phyloP scores from a whole-genome alignment of 2,797 vertebrate genomes.

The Vespertilio murinus region DNA sequence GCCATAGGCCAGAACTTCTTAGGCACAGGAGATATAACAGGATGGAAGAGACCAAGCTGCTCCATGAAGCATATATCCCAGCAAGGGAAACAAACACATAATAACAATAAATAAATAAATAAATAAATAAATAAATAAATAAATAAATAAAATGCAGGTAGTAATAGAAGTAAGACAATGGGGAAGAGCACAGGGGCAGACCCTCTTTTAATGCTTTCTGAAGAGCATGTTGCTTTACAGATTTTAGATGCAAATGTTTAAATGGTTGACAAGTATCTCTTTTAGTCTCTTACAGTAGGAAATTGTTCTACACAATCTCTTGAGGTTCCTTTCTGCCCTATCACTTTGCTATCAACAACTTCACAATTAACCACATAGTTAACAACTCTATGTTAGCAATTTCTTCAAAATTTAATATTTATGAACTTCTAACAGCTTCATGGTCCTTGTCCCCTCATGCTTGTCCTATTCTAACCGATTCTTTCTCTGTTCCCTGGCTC shows the following conservation, averaged over 20 bases:
- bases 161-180: background rate
- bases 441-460: background rate
- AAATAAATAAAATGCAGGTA: background rate
- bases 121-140: background rate
- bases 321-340: background rate
- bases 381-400: background rate
- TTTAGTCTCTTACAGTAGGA: background rate
- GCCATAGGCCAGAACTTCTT: background rate
- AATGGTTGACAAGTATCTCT: background rate
- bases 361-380: constrained; percentile 29
- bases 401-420: constrained; percentile 46
- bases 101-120: background rate
- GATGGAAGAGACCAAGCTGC: background rate
- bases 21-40: background rate
- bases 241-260: constrained; percentile 21
- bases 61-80: background rate
- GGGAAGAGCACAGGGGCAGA: no score
- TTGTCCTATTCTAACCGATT: constrained; percentile 16
- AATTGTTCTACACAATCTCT: constrained; percentile 1
- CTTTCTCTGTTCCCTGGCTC: background rate
- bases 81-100: background rate
- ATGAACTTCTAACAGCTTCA: constrained; percentile 28
- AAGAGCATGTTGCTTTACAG: background rate
- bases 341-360: constrained; percentile 24
- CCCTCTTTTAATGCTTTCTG: background rate